A percentile compares a stretch with the other conserved stretches of the same genome.
phyloP scores from a whole-genome alignment of 2,113 vertebrate genomes.

The Nycticebus coucang region DNA sequence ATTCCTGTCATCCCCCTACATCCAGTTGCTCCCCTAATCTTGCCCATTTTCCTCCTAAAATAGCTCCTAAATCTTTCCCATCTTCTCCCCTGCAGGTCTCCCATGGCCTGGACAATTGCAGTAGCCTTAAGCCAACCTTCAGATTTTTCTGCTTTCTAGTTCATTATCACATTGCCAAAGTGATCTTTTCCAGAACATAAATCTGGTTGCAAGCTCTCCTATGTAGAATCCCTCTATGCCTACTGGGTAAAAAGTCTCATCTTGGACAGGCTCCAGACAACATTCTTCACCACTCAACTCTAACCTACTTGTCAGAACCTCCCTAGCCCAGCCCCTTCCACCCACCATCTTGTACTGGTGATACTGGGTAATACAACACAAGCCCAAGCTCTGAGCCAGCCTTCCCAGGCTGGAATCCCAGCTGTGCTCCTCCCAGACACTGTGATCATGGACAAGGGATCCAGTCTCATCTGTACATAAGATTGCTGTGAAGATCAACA shows the following conservation, averaged over 20 bases:
- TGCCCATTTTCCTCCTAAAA: background rate
- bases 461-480: background rate
- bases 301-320: rapidly evolving
- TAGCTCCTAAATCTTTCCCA: background rate
- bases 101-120: background rate
- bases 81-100: background rate
- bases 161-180: background rate
- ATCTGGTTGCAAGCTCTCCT: background rate
- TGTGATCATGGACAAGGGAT: background rate
- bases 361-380: background rate
- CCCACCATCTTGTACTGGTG: rapidly evolving
- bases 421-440: background rate
- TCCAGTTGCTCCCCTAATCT: background rate
- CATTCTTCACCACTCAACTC: background rate
- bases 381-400: background rate
- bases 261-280: background rate
- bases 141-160: background rate
- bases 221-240: background rate
- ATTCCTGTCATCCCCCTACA: background rate
- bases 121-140: background rate
- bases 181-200: background rate
- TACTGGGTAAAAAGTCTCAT: background rate
- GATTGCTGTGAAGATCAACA: background rate
- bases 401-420: background rate
- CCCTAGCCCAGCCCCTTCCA: background rate